phyloP scores from a whole-genome alignment of 2,113 vertebrate genomes.

The Sterna hirundo region DNA sequence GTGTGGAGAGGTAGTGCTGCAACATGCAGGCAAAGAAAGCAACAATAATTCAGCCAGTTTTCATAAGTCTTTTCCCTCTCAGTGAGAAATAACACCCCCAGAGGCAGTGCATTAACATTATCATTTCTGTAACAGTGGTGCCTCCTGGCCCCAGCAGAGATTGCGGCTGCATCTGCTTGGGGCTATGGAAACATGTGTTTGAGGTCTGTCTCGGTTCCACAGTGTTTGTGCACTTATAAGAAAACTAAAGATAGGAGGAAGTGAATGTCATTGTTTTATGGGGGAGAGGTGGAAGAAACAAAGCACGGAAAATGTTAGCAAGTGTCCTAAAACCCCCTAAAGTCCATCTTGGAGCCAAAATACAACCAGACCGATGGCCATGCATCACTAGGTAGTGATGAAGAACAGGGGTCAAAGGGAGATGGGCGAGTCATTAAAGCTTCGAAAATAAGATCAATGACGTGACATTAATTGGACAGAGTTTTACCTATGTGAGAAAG shows the following conservation, averaged over 20 bases:
- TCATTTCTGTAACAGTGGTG: neutral
- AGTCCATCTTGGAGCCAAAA: neutral
- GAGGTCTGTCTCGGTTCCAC: neutral
- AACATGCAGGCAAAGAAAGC: neutral
- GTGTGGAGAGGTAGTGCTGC: neutral
- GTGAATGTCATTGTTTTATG: neutral
- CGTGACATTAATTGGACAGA: neutral
- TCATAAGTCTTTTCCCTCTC: neutral
- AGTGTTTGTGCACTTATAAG: neutral
- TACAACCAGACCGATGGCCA: neutral
- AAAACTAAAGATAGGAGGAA: neutral
- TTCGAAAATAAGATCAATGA: neutral
- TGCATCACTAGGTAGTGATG: rapidly evolving
- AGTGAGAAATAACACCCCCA: neutral
- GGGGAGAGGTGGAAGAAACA: neutral
- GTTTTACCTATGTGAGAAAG: neutral
- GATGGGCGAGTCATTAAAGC: neutral
- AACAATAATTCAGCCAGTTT: neutral
- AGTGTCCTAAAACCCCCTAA: neutral
- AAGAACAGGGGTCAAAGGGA: neutral
- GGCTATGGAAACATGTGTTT: neutral
- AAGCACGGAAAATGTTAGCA: neutral
- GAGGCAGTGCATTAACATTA: neutral
- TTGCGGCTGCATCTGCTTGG: rapidly evolving
- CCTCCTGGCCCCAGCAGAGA: neutral